These are phyloP conservation scores for Peromyscus attwateri DNA, from an alignment of 2,797 vertebrate genomes.

Conservation along the genomic window DNA sequence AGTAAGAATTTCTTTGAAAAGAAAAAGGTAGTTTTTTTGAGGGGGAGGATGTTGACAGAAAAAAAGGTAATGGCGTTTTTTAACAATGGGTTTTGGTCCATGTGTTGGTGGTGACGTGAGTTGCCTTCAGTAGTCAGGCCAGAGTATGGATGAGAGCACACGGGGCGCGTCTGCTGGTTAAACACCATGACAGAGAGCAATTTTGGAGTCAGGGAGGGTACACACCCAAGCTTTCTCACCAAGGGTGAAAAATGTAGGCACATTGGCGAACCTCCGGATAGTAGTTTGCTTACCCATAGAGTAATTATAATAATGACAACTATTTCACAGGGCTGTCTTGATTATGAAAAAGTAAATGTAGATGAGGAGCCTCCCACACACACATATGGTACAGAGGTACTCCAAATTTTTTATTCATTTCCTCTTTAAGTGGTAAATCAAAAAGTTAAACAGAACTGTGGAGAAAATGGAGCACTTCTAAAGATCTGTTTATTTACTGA, in stretches of 20 bases:
- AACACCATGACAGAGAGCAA: background rate
- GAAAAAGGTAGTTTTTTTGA: background rate
- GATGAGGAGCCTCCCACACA: background rate
- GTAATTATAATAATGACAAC: background rate
- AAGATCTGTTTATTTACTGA: constrained; percentile 66
- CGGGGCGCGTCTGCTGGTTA: background rate
- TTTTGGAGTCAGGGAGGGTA: background rate
- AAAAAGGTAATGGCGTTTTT: constrained; percentile 33
- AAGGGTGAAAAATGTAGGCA: background rate
- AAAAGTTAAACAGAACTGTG: constrained; percentile 66
- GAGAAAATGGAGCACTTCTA: constrained; percentile 65
- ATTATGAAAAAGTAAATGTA: constrained; percentile 27
- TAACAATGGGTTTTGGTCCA: background rate
- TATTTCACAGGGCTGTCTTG: background rate
- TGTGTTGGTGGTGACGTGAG: background rate
- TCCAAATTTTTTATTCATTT: background rate
- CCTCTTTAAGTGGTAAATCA: constrained; percentile 27
- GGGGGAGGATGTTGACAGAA: background rate
- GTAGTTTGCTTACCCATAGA: background rate
- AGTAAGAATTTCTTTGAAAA: constrained; percentile 57
- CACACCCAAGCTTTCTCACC: background rate
- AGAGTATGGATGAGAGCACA: background rate
- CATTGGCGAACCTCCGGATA: background rate
- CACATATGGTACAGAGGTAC: background rate
- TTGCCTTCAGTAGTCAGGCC: background rate